Conservation (phyloP, 2,888 invertebrate species). For the Zaprionus lineosus region DNA sequence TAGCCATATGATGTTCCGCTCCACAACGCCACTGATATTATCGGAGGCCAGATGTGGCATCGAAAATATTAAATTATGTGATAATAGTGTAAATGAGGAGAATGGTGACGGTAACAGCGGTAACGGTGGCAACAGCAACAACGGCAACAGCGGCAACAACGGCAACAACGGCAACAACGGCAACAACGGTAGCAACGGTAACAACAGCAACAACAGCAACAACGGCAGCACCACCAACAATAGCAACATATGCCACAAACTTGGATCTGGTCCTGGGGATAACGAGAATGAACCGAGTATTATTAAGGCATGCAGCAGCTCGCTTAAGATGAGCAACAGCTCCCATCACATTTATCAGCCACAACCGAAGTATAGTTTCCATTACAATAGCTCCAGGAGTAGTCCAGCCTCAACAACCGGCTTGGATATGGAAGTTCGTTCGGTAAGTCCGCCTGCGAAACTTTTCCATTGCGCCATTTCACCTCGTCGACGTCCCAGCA, state of each 20-base stretch:
- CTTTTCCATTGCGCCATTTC: conserved; percentile 85
- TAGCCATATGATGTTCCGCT: conserved; percentile 83
- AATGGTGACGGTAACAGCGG: conserved; percentile 63
- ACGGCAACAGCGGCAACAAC: conserved; percentile 22
- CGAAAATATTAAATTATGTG: conserved; percentile 84
- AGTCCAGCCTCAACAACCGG: conserved; percentile 82
- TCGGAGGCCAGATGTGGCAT: conserved; percentile 83
- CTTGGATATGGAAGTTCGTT: conserved; percentile 82
- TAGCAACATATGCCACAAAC: conserved; percentile 52
- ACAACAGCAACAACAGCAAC: conserved; percentile 30
- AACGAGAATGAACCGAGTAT: conserved; percentile 73
- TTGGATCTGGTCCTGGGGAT: conserved; percentile 34
- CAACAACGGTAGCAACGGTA: conserved; percentile 34
- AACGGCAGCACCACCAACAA: conserved; percentile 32
- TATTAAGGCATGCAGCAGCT: conserved; percentile 76
- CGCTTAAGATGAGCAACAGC: conserved; percentile 81
- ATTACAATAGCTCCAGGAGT: conserved; percentile 82
- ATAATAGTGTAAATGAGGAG: conserved; percentile 83
- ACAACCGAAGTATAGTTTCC: conserved; percentile 82
- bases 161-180: conserved; percentile 72
- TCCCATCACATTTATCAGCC: conserved; percentile 82
- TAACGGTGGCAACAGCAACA: conserved; percentile 31
- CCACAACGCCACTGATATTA: conserved; percentile 83
- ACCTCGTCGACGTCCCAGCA: conserved; percentile 84
- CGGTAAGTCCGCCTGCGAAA: conserved; percentile 84